Percentiles rank a stretch among this genome's conserved stretches.
phyloP scores from a whole-genome alignment of 2,797 vertebrate genomes.

The Amblyopsis hoosieri region DNA sequence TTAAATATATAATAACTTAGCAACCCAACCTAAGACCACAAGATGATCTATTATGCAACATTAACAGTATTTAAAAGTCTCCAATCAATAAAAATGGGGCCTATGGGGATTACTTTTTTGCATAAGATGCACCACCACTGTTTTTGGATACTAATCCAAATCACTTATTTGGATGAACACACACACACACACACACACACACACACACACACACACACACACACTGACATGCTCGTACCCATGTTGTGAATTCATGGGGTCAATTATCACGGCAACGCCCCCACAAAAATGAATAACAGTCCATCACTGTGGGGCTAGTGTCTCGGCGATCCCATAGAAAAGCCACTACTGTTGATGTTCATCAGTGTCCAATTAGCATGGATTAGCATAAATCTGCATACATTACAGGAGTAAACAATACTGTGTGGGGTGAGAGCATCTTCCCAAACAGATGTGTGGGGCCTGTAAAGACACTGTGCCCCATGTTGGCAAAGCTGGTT shows the following conservation, averaged over 20 bases:
- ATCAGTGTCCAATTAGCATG: constrained; percentile 62
- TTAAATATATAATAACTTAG: not conserved
- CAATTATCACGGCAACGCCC: constrained; percentile 9
- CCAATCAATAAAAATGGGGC: too few species aligned
- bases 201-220: too few species aligned
- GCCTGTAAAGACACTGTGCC: constrained; percentile 6
- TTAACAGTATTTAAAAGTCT: too few species aligned
- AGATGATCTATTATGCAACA: too few species aligned
- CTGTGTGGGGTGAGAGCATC: constrained; percentile 20
- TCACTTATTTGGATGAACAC: too few species aligned
- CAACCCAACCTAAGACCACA: too few species aligned
- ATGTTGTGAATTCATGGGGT: constrained; percentile 13
- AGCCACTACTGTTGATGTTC: constrained; percentile 33
- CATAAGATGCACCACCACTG: too few species aligned
- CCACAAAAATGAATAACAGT: constrained; percentile 17
- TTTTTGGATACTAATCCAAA: too few species aligned
- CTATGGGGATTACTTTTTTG: too few species aligned
- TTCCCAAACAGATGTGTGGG: constrained; percentile 44
- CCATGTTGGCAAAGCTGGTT: constrained; percentile 7
- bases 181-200: too few species aligned
- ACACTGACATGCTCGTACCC: too few species aligned
- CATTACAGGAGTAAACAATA: constrained; percentile 5
- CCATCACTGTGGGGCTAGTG: constrained; percentile 29
- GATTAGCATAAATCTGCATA: constrained; percentile 55
- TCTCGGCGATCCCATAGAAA: constrained; percentile 23